A percentile compares a stretch with the other conserved stretches of the same genome.
Evolutionary conservation across 2,797 vertebrate genomes (phyloP).

Genomic region (Leuciscus waleckii): DNA sequence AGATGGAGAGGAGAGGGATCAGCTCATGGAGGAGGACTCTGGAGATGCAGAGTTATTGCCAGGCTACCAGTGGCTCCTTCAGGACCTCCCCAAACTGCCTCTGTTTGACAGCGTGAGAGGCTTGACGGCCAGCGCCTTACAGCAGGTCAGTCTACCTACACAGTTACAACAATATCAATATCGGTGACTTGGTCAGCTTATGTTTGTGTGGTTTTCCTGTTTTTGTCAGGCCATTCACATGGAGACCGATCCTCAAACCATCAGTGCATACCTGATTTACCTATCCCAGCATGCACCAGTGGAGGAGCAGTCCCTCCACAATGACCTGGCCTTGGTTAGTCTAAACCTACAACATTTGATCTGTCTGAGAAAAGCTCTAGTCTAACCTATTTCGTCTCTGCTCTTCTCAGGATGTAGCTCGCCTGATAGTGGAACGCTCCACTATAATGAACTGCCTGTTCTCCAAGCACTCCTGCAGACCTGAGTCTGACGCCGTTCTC

Average conservation of each 20-base stretch:
- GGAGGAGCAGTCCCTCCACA: constrained; percentile 93
- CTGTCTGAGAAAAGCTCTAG: background rate
- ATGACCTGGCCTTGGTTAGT: constrained; percentile 93
- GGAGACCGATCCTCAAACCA: constrained; percentile 96
- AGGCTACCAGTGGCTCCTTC: constrained; percentile 94
- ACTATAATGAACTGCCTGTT: constrained; percentile 99
- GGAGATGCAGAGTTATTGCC: constrained; percentile 85
- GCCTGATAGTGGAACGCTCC: constrained; percentile 95
- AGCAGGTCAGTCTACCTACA: constrained; percentile 83
- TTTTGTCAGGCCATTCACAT: constrained; percentile 91
- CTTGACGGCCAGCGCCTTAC: constrained; percentile 90
- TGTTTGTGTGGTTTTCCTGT: constrained; percentile 15
- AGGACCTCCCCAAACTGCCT: constrained; percentile 91
- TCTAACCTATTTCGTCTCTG: background rate
- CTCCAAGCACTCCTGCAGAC: constrained; percentile 86
- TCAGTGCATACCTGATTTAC: constrained; percentile 97
- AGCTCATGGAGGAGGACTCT: constrained; percentile 91
- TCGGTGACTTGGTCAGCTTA: background rate
- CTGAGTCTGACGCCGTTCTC: constrained; percentile 89
- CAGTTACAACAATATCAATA: background rate
- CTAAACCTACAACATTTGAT: background rate
- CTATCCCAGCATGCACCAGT: constrained; percentile 95
- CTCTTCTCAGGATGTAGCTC: constrained; percentile 87
- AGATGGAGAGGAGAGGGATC: constrained; percentile 92
- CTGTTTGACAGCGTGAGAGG: constrained; percentile 91